Conservation (phyloP, 2,113 vertebrate species). For the Mormoops blainvillei region DNA sequence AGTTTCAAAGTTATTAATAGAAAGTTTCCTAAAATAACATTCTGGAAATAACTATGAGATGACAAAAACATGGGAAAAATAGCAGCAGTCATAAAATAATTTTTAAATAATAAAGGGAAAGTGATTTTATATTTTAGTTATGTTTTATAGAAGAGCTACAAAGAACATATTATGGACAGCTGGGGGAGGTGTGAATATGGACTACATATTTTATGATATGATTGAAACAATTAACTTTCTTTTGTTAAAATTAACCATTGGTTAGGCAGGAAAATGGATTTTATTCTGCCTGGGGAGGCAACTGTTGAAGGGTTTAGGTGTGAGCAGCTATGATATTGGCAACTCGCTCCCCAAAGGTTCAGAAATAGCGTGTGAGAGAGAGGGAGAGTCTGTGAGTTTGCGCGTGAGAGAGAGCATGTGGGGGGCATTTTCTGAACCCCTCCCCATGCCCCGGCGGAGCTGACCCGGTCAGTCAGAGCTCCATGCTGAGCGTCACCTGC, state of each 20-base stretch:
- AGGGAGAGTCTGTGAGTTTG: fast-evolving
- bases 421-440: not conserved
- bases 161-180: not conserved
- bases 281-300: not conserved
- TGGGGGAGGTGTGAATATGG: not conserved
- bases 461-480: not conserved
- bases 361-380: not conserved
- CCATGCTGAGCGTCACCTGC: fast-evolving
- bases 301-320: not conserved
- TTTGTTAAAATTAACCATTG: not conserved
- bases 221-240: not conserved
- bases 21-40: not conserved
- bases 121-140: not conserved
- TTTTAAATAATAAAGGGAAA: not conserved
- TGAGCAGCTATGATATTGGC: not conserved
- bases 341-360: not conserved
- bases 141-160: not conserved
- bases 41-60: not conserved
- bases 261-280: not conserved
- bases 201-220: not conserved
- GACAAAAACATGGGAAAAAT: not conserved
- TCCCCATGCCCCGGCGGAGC: not conserved
- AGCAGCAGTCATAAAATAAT: not conserved
- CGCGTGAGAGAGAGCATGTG: no score
- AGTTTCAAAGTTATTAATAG: not conserved